Percentiles rank a stretch among this genome's conserved stretches.
Evolutionary conservation across 1,140 invertebrate species (phyloP).

Genomic region (Trialeurodes vaporariorum): DNA sequence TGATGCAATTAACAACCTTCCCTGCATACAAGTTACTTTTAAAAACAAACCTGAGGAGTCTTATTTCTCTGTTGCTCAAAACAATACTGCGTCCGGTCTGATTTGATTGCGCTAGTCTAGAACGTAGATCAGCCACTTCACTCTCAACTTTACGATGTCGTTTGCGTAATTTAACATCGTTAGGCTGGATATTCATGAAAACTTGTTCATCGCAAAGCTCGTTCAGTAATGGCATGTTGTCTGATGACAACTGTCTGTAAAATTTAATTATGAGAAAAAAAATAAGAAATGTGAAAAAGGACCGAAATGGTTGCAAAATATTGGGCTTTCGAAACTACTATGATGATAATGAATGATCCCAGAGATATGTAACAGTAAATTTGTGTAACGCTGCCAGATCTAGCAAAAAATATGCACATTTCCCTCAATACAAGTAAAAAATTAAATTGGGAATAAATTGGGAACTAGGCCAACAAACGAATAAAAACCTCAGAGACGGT

Average conservation of each 20-base stretch:
- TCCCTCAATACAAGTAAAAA: no score
- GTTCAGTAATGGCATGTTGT: conserved; percentile 56
- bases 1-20: no score
- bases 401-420: no score
- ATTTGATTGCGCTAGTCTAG: conserved; percentile 59
- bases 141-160: conserved; percentile 79
- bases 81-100: conserved; percentile 65
- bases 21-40: no score
- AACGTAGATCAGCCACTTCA: conserved; percentile 75
- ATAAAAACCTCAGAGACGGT: no score
- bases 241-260: conserved; percentile 52
- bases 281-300: conserved; percentile 10
- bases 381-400: no score
- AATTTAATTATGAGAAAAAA: conserved; percentile 18
- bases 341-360: no score
- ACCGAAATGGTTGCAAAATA: not conserved
- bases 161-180: conserved; percentile 72
- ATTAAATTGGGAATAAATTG: no score
- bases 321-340: no score
- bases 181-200: conserved; percentile 69
- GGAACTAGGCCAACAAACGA: no score
- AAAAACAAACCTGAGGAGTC: conserved; percentile 56
- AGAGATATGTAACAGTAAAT: no score
- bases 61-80: conserved; percentile 80
- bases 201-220: conserved; percentile 83